phyloP scores from a whole-genome alignment of 2,888 invertebrate species.

The Erebia aethiops region DNA sequence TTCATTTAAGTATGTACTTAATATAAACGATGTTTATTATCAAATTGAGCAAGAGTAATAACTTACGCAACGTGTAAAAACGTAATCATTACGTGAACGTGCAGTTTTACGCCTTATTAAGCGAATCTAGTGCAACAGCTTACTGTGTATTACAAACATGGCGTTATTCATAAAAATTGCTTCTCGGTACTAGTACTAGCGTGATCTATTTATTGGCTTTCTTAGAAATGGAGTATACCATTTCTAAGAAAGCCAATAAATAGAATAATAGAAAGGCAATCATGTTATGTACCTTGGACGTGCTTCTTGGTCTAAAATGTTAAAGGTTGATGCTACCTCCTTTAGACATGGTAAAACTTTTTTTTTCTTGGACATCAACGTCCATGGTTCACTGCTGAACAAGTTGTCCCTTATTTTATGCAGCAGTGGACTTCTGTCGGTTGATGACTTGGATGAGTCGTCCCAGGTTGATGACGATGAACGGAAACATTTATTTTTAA shows the following conservation, averaged over 20 bases:
- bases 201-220: background rate
- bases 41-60: constrained; percentile 3
- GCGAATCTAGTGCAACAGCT: constrained; percentile 5
- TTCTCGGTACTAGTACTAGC: constrained; percentile 3
- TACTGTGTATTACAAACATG: background rate
- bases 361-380: too few relatives aligned
- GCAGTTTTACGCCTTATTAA: background rate
- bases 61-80: constrained; percentile 9
- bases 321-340: background rate
- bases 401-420: too few relatives aligned
- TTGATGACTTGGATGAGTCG: too few relatives aligned
- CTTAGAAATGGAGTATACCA: background rate
- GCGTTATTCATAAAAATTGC: constrained; percentile 3
- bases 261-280: too few relatives aligned
- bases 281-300: background rate
- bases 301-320: background rate
- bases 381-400: too few relatives aligned
- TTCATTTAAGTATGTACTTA: constrained; percentile 5
- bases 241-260: too few relatives aligned
- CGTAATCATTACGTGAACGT: constrained; percentile 7
- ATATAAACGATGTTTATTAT: constrained; percentile 8
- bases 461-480: too few relatives aligned
- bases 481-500: too few relatives aligned
- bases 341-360: background rate
- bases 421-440: too few relatives aligned